phyloP scores from a whole-genome alignment of 2,113 vertebrate species.

The Bubo blakistoni region DNA sequence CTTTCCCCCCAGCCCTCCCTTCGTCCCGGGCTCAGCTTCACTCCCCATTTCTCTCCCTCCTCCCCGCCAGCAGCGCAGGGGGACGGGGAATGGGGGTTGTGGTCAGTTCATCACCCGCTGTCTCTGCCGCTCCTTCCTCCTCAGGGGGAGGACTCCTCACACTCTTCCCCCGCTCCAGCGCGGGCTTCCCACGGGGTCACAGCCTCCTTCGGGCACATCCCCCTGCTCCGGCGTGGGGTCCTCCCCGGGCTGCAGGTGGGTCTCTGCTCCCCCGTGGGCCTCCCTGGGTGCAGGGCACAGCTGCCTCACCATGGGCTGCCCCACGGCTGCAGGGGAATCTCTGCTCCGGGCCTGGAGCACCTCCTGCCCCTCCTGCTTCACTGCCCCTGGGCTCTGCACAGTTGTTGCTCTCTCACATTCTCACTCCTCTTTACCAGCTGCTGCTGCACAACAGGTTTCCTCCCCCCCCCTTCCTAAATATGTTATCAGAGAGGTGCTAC shows the following conservation, averaged over 20 bases:
- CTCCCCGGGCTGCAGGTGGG: background rate
- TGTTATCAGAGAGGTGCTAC: background rate
- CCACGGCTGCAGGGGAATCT: background rate
- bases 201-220: background rate
- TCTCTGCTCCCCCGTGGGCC: background rate
- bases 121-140: background rate
- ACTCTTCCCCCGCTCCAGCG: background rate
- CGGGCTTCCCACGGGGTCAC: background rate
- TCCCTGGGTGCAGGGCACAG: background rate
- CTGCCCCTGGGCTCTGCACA: too few relatives aligned
- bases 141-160: background rate
- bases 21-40: background rate
- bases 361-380: background rate
- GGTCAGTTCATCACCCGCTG: background rate
- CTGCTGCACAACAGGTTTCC: background rate
- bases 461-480: background rate
- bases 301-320: background rate
- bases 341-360: background rate
- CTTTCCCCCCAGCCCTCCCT: background rate
- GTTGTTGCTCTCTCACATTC: background rate
- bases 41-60: background rate
- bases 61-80: fast-evolving
- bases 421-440: background rate
- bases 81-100: background rate
- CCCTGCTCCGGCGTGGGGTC: background rate